Evolutionary conservation across 2,797 vertebrate genomes (phyloP), one percentile per base, ranked within the genome.

Genomic region (Buphagus erythrorhynchus): DNA sequence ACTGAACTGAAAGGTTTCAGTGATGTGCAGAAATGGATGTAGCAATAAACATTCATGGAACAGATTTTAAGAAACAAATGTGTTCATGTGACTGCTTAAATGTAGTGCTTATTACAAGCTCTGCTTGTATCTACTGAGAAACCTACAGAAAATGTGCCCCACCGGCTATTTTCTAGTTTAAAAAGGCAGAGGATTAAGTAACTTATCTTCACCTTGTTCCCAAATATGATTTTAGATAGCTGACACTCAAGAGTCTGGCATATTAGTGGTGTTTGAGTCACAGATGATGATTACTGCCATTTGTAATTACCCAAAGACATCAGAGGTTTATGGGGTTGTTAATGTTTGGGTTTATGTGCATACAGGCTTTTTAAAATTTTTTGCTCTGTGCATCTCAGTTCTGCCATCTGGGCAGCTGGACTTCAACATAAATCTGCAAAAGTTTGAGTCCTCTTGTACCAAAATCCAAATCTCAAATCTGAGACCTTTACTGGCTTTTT

Each of bases 291-390:
- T 46, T 66, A 40, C 10, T 35, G 21, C 5, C 6, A 7, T 49
- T 81, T 57, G 19, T 69, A 82, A 55, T 36, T 51, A 59, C 29
- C 5, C 48, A 77, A 45, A 52, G 26, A 28, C 80, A 54, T 45
- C 31, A 55, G 43, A 77, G 31, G 5, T 46, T 51, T 74, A 17
- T 16, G 15, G 33, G 4, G 35, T 45, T 77, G 16, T 38, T 61
- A 79, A 42, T 45, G 16, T 11, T n/a, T 48, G 2, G 6, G 46
- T 73, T 31, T 38, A 36, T 13, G 26, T 18, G 13, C 25, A 38
- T 11, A 38, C 0, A 48, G 7, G n/a, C 4, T 26, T 74, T 10
- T 28, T 6, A 31, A 33, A 51, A 7, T 24, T 1, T 43, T 33
- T 62, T 52, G 8, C 24, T 81, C 35, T 36, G 4, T 76, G 25